Conservation (phyloP, 2,888 invertebrate species). For the Catocala nupta region DNA sequence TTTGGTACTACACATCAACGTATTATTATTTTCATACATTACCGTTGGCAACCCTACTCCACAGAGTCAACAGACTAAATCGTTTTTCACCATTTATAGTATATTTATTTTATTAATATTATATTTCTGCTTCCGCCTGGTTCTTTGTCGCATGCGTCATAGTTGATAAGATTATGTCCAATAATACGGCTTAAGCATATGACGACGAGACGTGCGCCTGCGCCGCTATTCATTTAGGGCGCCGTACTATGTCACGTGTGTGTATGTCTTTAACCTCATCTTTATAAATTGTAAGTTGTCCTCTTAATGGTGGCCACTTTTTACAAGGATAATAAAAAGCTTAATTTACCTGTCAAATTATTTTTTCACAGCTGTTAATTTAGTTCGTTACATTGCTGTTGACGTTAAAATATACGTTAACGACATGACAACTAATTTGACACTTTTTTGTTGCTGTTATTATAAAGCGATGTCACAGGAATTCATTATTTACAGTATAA, state of each 20-base stretch:
- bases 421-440: too few relatives aligned
- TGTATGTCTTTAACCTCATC: slow-evolving; percentile 15
- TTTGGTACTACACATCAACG: too few relatives aligned
- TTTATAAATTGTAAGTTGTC: neutral
- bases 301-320: neutral
- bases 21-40: neutral
- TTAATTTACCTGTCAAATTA: too few relatives aligned
- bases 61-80: slow-evolving; percentile 61
- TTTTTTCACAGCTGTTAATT: too few relatives aligned
- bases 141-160: slow-evolving; percentile 57
- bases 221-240: slow-evolving; percentile 29
- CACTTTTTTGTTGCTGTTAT: too few relatives aligned
- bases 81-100: slow-evolving; percentile 68
- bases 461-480: too few relatives aligned
- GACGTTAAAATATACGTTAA: too few relatives aligned
- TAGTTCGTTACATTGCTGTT: too few relatives aligned
- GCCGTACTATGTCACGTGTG: slow-evolving; percentile 22
- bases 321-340: too few relatives aligned
- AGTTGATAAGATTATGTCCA: slow-evolving; percentile 61
- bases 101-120: slow-evolving; percentile 61
- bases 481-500: too few relatives aligned
- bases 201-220: slow-evolving; percentile 25
- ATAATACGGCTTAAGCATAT: slow-evolving; percentile 41
- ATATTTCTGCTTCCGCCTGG: slow-evolving; percentile 63
- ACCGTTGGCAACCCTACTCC: slow-evolving; percentile 19